Evolutionary conservation across 37 sponge, comb jelly and placozoan species (phyloP).

Genomic region (Aplysina aerophoba): DNA sequence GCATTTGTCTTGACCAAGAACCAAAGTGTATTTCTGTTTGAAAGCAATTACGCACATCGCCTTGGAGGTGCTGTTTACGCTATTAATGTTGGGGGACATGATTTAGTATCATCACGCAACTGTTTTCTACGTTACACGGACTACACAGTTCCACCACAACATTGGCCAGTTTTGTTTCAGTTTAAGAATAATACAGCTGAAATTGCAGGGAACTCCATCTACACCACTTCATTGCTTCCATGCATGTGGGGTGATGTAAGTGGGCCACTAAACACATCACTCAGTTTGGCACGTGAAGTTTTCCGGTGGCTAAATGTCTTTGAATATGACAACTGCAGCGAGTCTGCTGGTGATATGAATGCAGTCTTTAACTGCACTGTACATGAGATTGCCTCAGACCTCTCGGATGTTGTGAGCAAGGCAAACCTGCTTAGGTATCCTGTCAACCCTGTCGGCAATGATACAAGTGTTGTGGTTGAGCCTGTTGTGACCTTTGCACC

Average conservation of each 20-base stretch:
- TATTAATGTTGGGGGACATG: conserved; percentile 41
- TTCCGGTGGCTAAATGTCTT: conserved; percentile 62
- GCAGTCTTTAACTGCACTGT: conserved; percentile 14
- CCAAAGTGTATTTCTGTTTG: conserved; percentile 9
- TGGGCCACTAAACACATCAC: conserved; percentile 4
- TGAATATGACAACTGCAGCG: conserved; percentile 32
- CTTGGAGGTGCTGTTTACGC: conserved; percentile 74
- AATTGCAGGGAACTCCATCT: conserved; percentile 48
- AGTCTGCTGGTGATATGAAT: neutral
- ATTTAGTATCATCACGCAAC: conserved; percentile 65
- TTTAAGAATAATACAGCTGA: conserved; percentile 53
- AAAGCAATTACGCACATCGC: conserved; percentile 50
- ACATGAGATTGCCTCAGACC: conserved; percentile 45
- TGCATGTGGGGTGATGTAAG: conserved; percentile 45
- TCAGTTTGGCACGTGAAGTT: neutral
- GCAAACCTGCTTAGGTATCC: neutral
- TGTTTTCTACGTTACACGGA: conserved; percentile 63
- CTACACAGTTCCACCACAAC: neutral
- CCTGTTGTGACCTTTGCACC: conserved; percentile 18
- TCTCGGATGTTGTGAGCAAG: conserved; percentile 23
- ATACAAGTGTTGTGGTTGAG: no score
- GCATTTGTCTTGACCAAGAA: conserved; percentile 38
- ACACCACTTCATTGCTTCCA: conserved; percentile 62
- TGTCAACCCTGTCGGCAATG: no score
- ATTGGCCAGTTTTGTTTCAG: conserved; percentile 53